phyloP scores from a whole-genome alignment of 2,888 invertebrate species.

The Leptinotarsa rubiginosa region DNA sequence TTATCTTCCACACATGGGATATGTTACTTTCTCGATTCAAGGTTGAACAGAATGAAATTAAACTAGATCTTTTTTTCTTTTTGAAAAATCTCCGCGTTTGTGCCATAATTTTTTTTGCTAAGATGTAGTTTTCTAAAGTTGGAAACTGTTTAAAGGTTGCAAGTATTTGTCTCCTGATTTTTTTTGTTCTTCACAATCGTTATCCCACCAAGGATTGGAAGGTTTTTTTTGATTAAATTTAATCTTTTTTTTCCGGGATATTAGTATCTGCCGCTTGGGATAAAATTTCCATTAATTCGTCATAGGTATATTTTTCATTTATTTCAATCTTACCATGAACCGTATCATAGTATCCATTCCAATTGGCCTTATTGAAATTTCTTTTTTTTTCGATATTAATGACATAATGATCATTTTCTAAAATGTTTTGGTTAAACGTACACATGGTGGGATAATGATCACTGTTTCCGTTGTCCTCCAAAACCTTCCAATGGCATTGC shows the following conservation, averaged over 20 bases:
- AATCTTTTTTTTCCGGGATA: not conserved
- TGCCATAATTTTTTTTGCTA: not conserved
- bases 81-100: not conserved
- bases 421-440: not conserved
- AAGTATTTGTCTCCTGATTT: not conserved
- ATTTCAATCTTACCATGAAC: not conserved
- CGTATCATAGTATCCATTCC: not conserved
- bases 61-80: not conserved
- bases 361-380: not conserved
- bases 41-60: conserved; percentile 1
- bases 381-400: not conserved
- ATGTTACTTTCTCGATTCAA: not conserved
- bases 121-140: not conserved
- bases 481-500: not conserved
- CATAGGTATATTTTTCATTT: not conserved
- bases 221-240: not conserved
- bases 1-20: not conserved
- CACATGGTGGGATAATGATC: not conserved
- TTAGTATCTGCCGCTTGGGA: not conserved
- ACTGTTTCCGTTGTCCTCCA: not conserved
- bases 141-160: not conserved
- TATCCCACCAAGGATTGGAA: not conserved
- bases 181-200: not conserved
- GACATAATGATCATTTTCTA: no score
- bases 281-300: not conserved